Evolutionary conservation across 2,113 vertebrate species (phyloP), one percentile per base, ranked within the genome.

Genomic region (Nycticorax nycticorax): DNA sequence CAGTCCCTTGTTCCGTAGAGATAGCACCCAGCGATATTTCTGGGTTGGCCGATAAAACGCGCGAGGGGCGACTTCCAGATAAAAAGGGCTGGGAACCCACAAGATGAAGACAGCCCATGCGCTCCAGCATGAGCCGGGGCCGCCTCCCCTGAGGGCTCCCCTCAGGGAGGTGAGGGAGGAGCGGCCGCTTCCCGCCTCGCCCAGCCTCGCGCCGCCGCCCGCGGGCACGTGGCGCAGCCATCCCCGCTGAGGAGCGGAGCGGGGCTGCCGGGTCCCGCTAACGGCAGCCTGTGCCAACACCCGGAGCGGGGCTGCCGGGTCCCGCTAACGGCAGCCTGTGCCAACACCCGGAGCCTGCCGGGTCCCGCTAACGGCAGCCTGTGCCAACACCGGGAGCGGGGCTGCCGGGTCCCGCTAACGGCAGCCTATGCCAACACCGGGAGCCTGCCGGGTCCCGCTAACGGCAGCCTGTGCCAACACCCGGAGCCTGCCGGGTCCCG

Each of bases 251-350:
- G 48, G 20, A 26, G 10, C 26, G 55, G 19, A 8, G 85, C 35
- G 18, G 45, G 4, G 45, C 41, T 41, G 41, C 41, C 41, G 41
- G 41, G 41, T 41, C 41, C 11, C 26, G 21, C 35, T 9, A 9
- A 1, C 6, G 26, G 22, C 48, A 6, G 41, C 22, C 60, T 5
- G 4, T 3, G 30, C 37, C 28, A 1, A 3, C 3, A 7, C 6
- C 33, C 6, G 19, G 24, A 15, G 43, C 19, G n/a, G n/a, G n/a
- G n/a, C 26, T 9, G 41, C 15, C 50, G 2, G 39, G 39, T 39
- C 35, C 32, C 12, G 18, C 59, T 39, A 39, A n/a, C 18, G n/a
- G 47, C n/a, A n/a, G n/a, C n/a, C n/a, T n/a, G n/a, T n/a, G 32
- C 37, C 28, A 1, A 3, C 3, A 7, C 6, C 33, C 6, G 19